Base-by-base conservation (phyloP, 2,888 invertebrate species). In the Cataglyphis altisquamis region DNA sequence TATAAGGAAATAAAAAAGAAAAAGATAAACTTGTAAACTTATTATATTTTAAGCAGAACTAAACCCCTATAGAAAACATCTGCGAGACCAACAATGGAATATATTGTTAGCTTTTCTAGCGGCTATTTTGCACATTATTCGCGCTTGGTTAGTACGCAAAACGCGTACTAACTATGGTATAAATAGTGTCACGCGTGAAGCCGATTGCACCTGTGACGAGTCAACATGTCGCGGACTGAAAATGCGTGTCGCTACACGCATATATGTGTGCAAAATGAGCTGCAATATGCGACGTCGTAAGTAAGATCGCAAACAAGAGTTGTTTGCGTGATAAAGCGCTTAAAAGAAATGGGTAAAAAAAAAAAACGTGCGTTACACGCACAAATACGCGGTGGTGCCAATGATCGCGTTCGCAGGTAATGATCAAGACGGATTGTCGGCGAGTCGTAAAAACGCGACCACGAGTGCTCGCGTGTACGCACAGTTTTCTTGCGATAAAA, bases 401-500 rank as follows among this genome's bases (percentile, higher is more conserved):
- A 4, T n/a, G 60, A 18, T 81, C 70, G 64, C 64, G 39, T 55
- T 52, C 12, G 41, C 67, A 62, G 36, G 12, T 29, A 62, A 68
- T 63, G 63, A 77, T 55, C 77, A 25, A 63, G 41, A 77, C 68
- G 63, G 52, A 77, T 77, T 77, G 68, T 41, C 60, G 52, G 45
- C 60, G 41, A 52, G 41, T 45, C 57, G 52, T 52, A 62, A 75
- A 29, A 48, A 74, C 29, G 62, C 82, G 41, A 36, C 48, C 67
- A 36, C 29, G 82, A 52, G 48, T 4, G 52, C 10, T 3, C 55
- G 41, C 1, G 29, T 29, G 29, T 29, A 29, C 32, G 32, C 75
- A 52, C 68, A 77, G 48, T 70, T 77, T 77, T 68, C 68, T 77
- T 63, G 62, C 77, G 77, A 32, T 25, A 52, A 52, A 68, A 68